Base-by-base conservation (phyloP, 2,797 vertebrate genomes). In the Micropoecilia bifurca region DNA sequence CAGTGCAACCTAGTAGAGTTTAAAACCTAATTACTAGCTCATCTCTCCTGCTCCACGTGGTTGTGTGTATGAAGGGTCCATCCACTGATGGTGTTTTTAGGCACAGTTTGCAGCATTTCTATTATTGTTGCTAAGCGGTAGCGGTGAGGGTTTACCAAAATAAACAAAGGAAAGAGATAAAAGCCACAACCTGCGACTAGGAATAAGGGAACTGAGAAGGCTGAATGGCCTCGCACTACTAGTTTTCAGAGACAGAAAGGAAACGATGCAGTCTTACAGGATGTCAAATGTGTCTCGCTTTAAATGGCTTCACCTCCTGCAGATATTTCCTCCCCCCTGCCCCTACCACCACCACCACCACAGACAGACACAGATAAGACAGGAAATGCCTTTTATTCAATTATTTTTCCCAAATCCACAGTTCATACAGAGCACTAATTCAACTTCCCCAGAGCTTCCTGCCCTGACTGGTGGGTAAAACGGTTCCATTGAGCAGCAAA, bases 341-440 rank as follows among this genome's bases (percentile, higher is more conserved):
- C 28, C 78, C 41, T 2, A 20, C 48, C 7, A 53, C 50, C 6
- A 20, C 48, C 7, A 53, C 50, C 8, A 39, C 36, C 36, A 39
- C 36, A 53, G 1, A 73, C 77, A 80, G 84, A 72, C 80, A 68
- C 78, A 85, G 87, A 92, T 89, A 83, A 90, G 83, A 81, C 66
- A 25, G 83, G 87, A 90, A 91, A 89, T 85, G 87, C 87, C 83
- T 78, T 41, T 89, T 81, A 91, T 88, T 89, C 47, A 90, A 87
- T 91, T 86, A 84, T 66, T 85, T 87, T 78, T 39, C 77, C 77
- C 83, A 85, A 81, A 82, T 85, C 81, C 78, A 72, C 82, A 22
- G 53, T 73, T 80, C 68, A 0, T 66, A 81, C 84, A 77, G 61
- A 73, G 76, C 85, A 66, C 66, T 89, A 79, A 89, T 86, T 89